phyloP scores from a whole-genome alignment of 2,113 vertebrate genomes.

The Hyaena hyaena region DNA sequence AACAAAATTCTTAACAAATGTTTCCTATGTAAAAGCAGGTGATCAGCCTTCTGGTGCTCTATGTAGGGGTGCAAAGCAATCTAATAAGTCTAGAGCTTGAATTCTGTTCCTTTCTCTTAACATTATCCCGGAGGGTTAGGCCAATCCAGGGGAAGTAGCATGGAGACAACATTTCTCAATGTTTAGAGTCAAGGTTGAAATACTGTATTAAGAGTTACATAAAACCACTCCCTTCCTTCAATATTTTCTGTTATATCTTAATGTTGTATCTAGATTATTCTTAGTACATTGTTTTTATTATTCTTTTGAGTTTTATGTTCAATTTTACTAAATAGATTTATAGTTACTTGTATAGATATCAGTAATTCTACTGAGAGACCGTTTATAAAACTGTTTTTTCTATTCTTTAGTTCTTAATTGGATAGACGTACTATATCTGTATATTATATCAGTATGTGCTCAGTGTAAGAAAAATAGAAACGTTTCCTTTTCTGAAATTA shows the following conservation, averaged over 20 bases:
- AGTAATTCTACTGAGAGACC: background rate
- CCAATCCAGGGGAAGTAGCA: background rate
- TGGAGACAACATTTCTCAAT: background rate
- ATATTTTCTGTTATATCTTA: background rate
- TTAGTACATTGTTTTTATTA: background rate
- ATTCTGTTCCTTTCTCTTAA: background rate
- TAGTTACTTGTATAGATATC: background rate
- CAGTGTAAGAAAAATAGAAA: background rate
- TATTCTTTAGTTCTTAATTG: background rate
- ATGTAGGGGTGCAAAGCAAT: background rate
- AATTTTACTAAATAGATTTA: background rate
- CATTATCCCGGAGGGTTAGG: background rate
- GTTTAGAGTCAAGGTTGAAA: background rate
- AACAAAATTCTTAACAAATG: background rate
- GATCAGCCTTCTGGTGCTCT: background rate
- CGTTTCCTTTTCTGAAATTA: background rate
- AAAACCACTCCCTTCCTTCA: background rate
- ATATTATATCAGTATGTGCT: background rate
- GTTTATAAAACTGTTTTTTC: background rate
- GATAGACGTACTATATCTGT: background rate
- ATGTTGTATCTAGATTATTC: background rate
- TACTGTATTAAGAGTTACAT: background rate
- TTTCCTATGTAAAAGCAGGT: background rate
- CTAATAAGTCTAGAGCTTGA: background rate
- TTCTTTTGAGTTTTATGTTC: constrained; percentile 7